Conservation (phyloP, 2,888 invertebrate species). For the Eristalinus sepulchralis region DNA sequence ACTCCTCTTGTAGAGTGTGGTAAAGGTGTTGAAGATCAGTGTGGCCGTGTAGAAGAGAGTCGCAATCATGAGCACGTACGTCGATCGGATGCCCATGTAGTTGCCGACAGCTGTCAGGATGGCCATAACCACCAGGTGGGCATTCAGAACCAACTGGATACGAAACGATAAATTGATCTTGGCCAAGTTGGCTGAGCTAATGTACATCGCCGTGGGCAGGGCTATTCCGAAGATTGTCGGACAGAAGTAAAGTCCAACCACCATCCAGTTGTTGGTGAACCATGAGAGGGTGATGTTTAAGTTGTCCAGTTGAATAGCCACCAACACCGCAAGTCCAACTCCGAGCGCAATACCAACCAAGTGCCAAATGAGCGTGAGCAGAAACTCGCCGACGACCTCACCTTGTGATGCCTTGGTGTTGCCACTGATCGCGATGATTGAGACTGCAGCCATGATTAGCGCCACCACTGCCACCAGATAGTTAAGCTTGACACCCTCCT, state of each 20-base stretch:
- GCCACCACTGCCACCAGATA: conserved; percentile 79
- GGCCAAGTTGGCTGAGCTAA: conserved; percentile 77
- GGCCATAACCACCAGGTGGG: conserved; percentile 78
- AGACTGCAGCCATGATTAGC: conserved; percentile 77
- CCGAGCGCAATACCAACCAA: conserved; percentile 75
- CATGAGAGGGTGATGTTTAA: conserved; percentile 82
- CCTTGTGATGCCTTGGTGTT: conserved; percentile 77
- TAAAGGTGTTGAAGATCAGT: conserved; percentile 77
- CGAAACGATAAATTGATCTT: conserved; percentile 75
- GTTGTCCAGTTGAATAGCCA: conserved; percentile 79
- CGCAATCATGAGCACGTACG: conserved; percentile 76
- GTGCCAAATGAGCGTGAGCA: conserved; percentile 76
- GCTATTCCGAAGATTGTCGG: conserved; percentile 79
- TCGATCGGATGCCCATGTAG: conserved; percentile 76
- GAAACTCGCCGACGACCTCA: conserved; percentile 77
- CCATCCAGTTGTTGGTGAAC: conserved; percentile 83
- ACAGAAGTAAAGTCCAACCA: conserved; percentile 81
- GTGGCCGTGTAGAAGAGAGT: conserved; percentile 77
- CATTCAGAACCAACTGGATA: conserved; percentile 78
- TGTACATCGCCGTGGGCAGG: conserved; percentile 77
- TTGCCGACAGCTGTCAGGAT: conserved; percentile 75
- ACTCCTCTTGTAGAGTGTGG: conserved; percentile 78
- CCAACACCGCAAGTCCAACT: conserved; percentile 74
- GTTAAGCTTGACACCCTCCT: conserved; percentile 79
- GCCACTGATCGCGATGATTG: conserved; percentile 77